phyloP scores from a whole-genome alignment of 2,113 vertebrate species.

The Prionailurus bengalensis region DNA sequence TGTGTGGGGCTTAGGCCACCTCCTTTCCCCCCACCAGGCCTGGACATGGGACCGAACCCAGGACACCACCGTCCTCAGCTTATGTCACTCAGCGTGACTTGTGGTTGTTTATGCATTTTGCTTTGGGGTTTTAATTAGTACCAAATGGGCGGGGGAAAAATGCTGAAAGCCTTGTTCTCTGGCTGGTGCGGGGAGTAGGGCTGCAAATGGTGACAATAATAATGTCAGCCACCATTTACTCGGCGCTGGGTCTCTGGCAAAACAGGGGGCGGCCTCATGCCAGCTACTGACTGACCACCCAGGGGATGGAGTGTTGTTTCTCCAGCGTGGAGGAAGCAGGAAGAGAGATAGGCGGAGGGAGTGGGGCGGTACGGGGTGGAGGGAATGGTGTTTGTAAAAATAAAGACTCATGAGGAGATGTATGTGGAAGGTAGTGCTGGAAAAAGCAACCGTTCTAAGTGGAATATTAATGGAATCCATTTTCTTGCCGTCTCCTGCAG shows the following conservation, averaged over 20 bases:
- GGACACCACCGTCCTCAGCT: accelerated
- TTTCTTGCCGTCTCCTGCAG: conserved; percentile 87
- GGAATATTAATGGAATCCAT: conserved; percentile 86
- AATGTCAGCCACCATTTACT: background rate
- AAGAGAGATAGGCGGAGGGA: background rate
- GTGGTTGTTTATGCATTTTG: background rate
- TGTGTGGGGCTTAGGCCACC: background rate
- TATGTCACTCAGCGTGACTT: background rate
- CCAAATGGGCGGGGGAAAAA: conserved; percentile 23
- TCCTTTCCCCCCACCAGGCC: no score
- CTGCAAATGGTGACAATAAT: background rate
- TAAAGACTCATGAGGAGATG: conserved; percentile 82
- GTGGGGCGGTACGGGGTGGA: background rate
- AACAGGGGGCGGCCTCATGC: accelerated
- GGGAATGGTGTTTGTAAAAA: conserved; percentile 77
- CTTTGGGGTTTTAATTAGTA: conserved; percentile 58
- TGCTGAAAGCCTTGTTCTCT: background rate
- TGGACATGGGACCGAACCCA: background rate
- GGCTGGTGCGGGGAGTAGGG: background rate
- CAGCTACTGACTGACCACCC: background rate
- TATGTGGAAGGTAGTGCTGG: conserved; percentile 79
- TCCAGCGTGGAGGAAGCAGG: background rate
- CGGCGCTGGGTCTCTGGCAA: background rate
- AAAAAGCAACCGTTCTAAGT: conserved; percentile 81
- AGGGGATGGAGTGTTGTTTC: background rate